phyloP scores from a whole-genome alignment of 35 echinoderm and acorn worm genomes.

The Lytechinus variegatus region DNA sequence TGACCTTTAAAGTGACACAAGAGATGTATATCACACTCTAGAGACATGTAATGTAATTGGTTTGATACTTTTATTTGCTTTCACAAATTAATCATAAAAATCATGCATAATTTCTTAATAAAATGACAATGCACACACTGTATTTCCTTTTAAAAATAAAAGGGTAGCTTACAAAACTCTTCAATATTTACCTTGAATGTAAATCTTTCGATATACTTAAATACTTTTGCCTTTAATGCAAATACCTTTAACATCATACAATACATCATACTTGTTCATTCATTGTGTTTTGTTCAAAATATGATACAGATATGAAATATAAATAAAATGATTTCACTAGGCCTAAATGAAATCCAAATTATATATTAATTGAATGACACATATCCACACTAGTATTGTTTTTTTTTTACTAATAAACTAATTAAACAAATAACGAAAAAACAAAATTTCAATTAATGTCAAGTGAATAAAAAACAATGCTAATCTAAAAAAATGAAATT shows the following conservation, averaged over 20 bases:
- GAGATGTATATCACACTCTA: background rate
- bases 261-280: background rate
- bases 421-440: no score
- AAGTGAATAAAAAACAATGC: no score
- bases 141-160: constrained; percentile 28
- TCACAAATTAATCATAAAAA: background rate
- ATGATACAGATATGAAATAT: background rate
- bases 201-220: background rate
- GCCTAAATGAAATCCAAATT: no score
- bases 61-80: background rate
- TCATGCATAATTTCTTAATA: background rate
- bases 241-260: background rate
- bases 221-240: constrained; percentile 18
- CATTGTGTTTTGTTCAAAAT: background rate
- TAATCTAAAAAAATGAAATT: no score
- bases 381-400: no score
- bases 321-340: no score
- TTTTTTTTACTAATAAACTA: no score
- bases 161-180: background rate
- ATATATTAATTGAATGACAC: no score
- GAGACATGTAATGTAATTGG: background rate
- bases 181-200: background rate
- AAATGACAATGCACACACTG: constrained; percentile 17
- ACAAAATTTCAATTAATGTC: no score
- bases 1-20: background rate